Evolutionary conservation across 2,113 vertebrate species (phyloP).

Genomic region (Cephalopholis sonnerati): DNA sequence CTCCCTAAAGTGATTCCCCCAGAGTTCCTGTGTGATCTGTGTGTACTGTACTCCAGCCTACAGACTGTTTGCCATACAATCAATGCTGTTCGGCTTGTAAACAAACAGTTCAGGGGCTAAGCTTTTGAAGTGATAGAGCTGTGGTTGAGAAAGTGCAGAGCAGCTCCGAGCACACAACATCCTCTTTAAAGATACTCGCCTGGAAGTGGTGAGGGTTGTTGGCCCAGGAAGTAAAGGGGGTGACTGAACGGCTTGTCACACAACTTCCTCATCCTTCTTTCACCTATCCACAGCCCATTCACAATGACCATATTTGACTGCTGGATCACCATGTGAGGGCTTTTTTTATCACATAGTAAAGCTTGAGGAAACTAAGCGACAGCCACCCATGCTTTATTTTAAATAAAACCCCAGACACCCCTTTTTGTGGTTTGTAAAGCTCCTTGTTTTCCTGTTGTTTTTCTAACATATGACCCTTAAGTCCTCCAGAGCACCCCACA

Average conservation of each 20-base stretch:
- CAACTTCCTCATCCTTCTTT: conserved; percentile 69
- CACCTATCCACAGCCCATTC: conserved; percentile 63
- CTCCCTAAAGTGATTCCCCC: conserved; percentile 4
- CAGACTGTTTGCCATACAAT: conserved; percentile 70
- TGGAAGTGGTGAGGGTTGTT: conserved; percentile 80
- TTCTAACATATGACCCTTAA: conserved; percentile 18
- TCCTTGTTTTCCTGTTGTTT: conserved; percentile 40
- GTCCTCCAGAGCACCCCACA: conserved; percentile 36
- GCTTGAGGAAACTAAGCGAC: conserved; percentile 3
- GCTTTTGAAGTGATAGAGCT: conserved; percentile 77
- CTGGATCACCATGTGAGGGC: neutral
- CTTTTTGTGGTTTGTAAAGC: conserved; percentile 34
- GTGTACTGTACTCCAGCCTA: conserved; percentile 39
- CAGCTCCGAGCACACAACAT: conserved; percentile 74
- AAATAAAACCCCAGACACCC: conserved; percentile 31
- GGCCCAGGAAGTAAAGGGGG: conserved; percentile 79
- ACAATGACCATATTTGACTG: conserved; percentile 49
- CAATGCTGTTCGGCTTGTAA: conserved; percentile 65
- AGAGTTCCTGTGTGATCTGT: conserved; percentile 41
- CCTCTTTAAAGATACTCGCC: conserved; percentile 76
- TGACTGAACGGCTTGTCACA: conserved; percentile 82
- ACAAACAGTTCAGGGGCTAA: conserved; percentile 74
- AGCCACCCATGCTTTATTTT: conserved; percentile 21
- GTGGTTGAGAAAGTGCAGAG: conserved; percentile 81
- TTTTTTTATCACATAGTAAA: conserved; percentile 3